Base-by-base conservation (phyloP, 2,113 vertebrate genomes). In the Tetrao urogallus region DNA sequence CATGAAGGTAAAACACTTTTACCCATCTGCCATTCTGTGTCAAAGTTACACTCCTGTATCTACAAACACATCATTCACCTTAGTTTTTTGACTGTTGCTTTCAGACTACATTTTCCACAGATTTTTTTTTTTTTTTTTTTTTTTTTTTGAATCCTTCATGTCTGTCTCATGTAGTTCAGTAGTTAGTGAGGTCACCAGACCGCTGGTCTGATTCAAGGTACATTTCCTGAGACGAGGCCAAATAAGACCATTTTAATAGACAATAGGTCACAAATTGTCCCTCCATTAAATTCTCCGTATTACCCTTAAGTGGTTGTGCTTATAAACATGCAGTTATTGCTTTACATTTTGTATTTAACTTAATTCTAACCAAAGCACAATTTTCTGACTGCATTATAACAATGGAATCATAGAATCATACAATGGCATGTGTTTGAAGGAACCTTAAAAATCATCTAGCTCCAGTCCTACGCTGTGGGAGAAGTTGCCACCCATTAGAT, bases 31-130 rank as follows among this genome's bases (percentile, higher is more conserved):
- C 88, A 88, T 77, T 40, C 79, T 43, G 6, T 88, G 58, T 82
- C 77, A 92, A 78, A 4, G 10, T 65, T 63, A 34, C 54, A 70
- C 19, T 94, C 52, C 47, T 82, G 5, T 48, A 79, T 54, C 60
- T 82, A 83, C 40, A 89, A 93, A 82, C 6, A 77, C 91, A 95
- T 94, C 20, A 82, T 87, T 94, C 85, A 91, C 85, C 48, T 92
- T 76, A n/a, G 0, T 4, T 61, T 91, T 92, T 27, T 63, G 27
- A 70, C 40, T 42, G 78, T 34, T 91, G 36, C 18, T 48, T 14
- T 85, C 60, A 82, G 72, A 79, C 45, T 66, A 27, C 8, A 25
- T 88, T 85, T 85, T 79, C 48, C 67, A 85, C 27, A 82, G 34
- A 40, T 38, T 38, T 38, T 38, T 38, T 76, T 43, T 89, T 79